A percentile compares a stretch with the other conserved stretches of the same genome.
Conservation (phyloP, 2,797 vertebrate species). For the Hypotaenidia okinawae region DNA sequence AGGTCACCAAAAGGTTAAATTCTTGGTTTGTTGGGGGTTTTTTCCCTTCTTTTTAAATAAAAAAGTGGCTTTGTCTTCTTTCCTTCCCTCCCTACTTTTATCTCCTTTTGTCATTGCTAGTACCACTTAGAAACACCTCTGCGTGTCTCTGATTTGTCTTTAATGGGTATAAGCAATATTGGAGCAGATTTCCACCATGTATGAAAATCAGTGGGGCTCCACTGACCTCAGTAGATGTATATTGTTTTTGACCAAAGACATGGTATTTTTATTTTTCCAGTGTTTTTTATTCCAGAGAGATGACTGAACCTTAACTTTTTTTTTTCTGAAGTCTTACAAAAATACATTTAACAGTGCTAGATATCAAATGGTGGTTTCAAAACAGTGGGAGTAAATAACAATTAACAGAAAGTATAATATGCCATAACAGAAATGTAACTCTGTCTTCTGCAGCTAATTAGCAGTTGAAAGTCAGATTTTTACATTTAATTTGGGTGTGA, state of each 20-base stretch:
- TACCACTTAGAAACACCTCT: background rate
- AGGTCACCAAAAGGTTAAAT: background rate
- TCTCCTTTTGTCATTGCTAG: background rate
- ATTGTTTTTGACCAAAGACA: background rate
- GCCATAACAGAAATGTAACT: background rate
- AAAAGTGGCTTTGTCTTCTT: background rate
- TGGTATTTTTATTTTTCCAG: background rate
- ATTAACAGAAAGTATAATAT: background rate
- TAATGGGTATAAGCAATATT: background rate
- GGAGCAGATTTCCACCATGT: background rate
- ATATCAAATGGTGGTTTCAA: slow-evolving; percentile 12
- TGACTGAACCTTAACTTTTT: background rate
- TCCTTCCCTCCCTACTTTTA: background rate
- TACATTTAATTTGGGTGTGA: slow-evolving; percentile 33
- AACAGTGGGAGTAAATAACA: slow-evolving; percentile 38
- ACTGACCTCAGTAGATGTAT: background rate
- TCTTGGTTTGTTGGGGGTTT: background rate
- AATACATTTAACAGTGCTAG: background rate
- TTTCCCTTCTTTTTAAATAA: background rate
- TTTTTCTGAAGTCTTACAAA: background rate
- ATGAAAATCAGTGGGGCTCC: background rate
- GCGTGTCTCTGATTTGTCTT: background rate
- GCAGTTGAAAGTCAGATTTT: slow-evolving; percentile 1
- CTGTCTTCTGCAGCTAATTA: background rate
- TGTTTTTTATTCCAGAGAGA: background rate